Percentiles rank a stretch among this genome's conserved stretches.
Conservation (phyloP, 2,797 vertebrate species). For the Pangasius larnaudii region DNA sequence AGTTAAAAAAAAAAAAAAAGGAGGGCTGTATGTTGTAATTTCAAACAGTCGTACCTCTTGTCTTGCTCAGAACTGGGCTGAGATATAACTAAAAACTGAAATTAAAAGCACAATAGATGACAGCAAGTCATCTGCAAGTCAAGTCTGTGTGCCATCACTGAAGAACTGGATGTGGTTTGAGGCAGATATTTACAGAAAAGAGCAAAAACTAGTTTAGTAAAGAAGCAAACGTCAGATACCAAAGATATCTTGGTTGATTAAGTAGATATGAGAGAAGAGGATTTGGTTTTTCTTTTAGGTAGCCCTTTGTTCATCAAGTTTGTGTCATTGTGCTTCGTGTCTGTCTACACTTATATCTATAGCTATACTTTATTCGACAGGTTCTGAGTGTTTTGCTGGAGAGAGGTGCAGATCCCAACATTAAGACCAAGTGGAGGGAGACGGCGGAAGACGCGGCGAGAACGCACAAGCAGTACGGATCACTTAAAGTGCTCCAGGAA, state of each 20-base stretch:
- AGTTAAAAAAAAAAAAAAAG: neutral
- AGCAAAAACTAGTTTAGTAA: neutral
- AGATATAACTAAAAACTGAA: neutral
- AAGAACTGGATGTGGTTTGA: neutral
- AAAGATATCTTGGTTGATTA: neutral
- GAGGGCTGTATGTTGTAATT: neutral
- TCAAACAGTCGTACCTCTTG: neutral
- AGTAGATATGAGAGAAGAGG: neutral
- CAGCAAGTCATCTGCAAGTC: neutral
- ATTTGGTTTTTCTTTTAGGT: neutral
- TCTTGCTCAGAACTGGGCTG: neutral
- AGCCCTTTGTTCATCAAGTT: neutral
- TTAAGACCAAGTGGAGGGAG: constrained; percentile 59
- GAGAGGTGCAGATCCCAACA: constrained; percentile 42
- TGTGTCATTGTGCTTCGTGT: neutral
- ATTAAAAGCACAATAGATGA: neutral
- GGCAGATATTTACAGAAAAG: neutral
- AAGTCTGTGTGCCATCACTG: neutral
- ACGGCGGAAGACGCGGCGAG: constrained; percentile 60
- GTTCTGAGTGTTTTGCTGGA: constrained; percentile 43
- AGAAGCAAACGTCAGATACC: neutral
- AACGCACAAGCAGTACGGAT: constrained; percentile 39
- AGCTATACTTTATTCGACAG: constrained; percentile 28
- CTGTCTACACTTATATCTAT: too few relatives aligned
- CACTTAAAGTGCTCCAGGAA: constrained; percentile 51